Evolutionary conservation across 2,797 vertebrate species (phyloP), one percentile per base, ranked within the genome.

Genomic region (Melanotaenia trifasciata): DNA sequence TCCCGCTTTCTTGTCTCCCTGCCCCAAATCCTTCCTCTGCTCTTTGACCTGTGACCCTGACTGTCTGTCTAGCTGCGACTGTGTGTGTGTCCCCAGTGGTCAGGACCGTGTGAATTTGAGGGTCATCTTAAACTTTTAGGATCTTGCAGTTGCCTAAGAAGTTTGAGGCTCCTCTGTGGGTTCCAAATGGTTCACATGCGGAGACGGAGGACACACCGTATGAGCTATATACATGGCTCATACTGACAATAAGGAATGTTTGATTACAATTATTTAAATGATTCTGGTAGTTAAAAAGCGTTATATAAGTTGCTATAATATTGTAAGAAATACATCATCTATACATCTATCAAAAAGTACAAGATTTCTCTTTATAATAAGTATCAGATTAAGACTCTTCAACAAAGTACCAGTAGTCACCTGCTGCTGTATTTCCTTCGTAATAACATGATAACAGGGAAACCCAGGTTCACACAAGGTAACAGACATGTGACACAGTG

Each of bases 1-100:
- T 56, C 64, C 67, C 64, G 66, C 56, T 66, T 67, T 64, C 58
- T 26, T 59, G 59, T 58, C 72, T 76, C 74, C 74, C 69, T 68
- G 76, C 86, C 89, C 87, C 85, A 90, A 92, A 93, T 83, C 85
- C 91, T 94, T 94, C 94, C 14, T 62, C 85, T 93, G 87, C 79
- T 85, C 90, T 91, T 72, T 90, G 91, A 91, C 90, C 87, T 81
- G 71, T 81, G 83, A 91, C 84, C 79, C 89, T 62, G 73, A 81
- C 84, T 65, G 79, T 87, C 91, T 83, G 76, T 78, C 64, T 80
- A 16, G 66, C 74, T 35, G n/a, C 14, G 8, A 70, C 40, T 57
- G 14, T 73, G 72, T 60, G 56, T 70, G 65, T 78, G 63, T 74
- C 66, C 60, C 47, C 43, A 53, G 64, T 72, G 57, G 59, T 50